phyloP scores from a whole-genome alignment of 2,888 invertebrate genomes.

The Apotomis capreana region DNA sequence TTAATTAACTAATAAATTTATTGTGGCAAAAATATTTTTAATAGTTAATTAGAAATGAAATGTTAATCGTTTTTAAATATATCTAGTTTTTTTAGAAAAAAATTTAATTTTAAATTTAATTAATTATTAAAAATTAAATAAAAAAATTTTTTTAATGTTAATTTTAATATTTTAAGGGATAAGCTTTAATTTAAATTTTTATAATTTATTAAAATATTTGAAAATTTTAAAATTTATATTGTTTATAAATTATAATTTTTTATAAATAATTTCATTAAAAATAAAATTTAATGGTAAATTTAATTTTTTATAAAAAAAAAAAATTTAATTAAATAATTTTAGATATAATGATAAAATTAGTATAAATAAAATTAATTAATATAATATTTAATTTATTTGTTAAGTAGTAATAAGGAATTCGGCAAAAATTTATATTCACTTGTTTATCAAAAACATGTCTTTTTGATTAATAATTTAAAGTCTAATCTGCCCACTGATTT shows the following conservation, averaged over 20 bases:
- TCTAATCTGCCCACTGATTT: slow-evolving; percentile 89
- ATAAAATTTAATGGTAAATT: slow-evolving; percentile 64
- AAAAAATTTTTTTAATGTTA: slow-evolving; percentile 58
- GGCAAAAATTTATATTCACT: slow-evolving; percentile 85
- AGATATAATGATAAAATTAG: slow-evolving; percentile 73
- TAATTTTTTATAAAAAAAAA: slow-evolving; percentile 73
- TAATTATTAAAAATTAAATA: slow-evolving; percentile 58
- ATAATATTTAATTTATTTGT: slow-evolving; percentile 71
- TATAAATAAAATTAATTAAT: slow-evolving; percentile 53
- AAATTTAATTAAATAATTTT: slow-evolving; percentile 71
- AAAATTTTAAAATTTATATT: slow-evolving; percentile 84
- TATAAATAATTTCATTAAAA: slow-evolving; percentile 70
- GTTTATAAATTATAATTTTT: slow-evolving; percentile 80
- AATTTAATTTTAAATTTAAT: slow-evolving; percentile 80
- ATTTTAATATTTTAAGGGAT: slow-evolving; percentile 83
- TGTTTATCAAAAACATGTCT: slow-evolving; percentile 92
- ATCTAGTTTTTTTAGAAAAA: slow-evolving; percentile 87
- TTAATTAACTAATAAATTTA: slow-evolving; percentile 83
- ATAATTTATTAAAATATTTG: slow-evolving; percentile 69
- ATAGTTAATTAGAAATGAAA: slow-evolving; percentile 86
- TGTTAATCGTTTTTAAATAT: slow-evolving; percentile 86
- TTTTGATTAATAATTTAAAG: slow-evolving; percentile 85
- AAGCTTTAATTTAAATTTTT: slow-evolving; percentile 84
- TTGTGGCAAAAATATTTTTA: slow-evolving; percentile 84
- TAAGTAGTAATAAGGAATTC: slow-evolving; percentile 83